Conservation (phyloP, 2,113 vertebrate genomes). For the Anguilla rostrata region DNA sequence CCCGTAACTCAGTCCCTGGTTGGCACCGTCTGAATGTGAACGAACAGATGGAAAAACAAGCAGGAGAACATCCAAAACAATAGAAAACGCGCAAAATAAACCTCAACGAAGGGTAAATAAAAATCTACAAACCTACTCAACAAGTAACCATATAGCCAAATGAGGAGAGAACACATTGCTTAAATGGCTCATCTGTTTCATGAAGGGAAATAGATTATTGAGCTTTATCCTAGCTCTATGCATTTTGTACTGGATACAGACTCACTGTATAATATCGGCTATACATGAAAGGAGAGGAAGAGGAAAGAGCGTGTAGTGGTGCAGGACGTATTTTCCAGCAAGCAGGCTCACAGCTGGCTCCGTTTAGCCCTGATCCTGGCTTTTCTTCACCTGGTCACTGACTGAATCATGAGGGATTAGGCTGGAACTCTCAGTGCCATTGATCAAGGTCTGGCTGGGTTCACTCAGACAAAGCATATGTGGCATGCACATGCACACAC, state of each 20-base stretch:
- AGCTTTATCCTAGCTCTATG: not conserved
- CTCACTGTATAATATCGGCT: not conserved
- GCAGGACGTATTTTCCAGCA: not conserved
- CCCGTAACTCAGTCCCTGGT: slow-evolving; percentile 32
- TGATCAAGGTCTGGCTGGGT: not conserved
- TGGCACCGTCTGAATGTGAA: slow-evolving; percentile 19
- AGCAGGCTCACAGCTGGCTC: not conserved
- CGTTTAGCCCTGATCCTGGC: not conserved
- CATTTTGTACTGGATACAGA: not conserved
- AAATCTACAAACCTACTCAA: not conserved
- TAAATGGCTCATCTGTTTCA: not conserved
- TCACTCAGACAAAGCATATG: not conserved
- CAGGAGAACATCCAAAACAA: slow-evolving; percentile 23
- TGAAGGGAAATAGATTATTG: not conserved
- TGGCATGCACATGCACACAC: not conserved
- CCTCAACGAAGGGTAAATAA: not conserved
- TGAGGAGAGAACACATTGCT: not conserved
- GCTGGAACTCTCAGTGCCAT: not conserved
- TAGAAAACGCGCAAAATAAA: slow-evolving; percentile 7
- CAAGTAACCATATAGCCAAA: not conserved
- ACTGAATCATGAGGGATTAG: not conserved
- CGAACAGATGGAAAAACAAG: slow-evolving; percentile 41
- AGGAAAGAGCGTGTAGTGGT: not conserved
- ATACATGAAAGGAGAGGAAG: not conserved
- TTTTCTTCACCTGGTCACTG: not conserved